Base-by-base conservation (phyloP, 1,140 invertebrate genomes). In the Aphelinus atriplicis region DNA sequence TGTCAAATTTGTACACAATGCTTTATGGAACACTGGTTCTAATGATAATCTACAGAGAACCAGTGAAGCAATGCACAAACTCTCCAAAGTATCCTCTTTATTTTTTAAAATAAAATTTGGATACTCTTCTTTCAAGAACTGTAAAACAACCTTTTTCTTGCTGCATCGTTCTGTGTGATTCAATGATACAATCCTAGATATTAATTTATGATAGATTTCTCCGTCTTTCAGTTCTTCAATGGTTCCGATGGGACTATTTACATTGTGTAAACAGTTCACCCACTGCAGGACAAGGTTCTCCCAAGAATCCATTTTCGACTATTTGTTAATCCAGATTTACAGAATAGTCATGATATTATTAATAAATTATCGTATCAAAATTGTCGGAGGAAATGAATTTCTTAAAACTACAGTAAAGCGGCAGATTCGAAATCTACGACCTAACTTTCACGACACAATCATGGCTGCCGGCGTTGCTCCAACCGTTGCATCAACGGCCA, bases 11-110 rank as follows among this genome's bases (percentile, higher is more conserved):
- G 71, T 71, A 60, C 84, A 85, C 84, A 88, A 87, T 4, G 83
- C 80, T 67, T 81, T 79, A 68, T 88, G 81, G 76, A 86, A 85
- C 51, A 72, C 58, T 26, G 81, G 75, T 43, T 82, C 81, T 69
- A 86, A 85, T n/a, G 84, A 84, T 48, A 81, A 77, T 77, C 81
- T 80, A 0, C 83, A 66, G 1, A 88, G 67, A 67, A 88, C 76
- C 7, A 88, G 73, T 2, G 83, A 85, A 6, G 83, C 79, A 7
- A 80, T 72, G 4, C 82, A 81, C 3, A 85, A n/a, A 5, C 81
- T 78, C 7, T 84, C 78, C 6, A 70, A 46, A 9, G 50, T 9
- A 4, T 43, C 3, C 7, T 63, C n/a, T 57, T 81, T 73, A 43
- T 76, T 67, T 5, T 73, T 63, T 1, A 67, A 56, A 43, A 78